Evolutionary conservation across 2,797 vertebrate genomes (phyloP).

Genomic region (Alectoris magna): DNA sequence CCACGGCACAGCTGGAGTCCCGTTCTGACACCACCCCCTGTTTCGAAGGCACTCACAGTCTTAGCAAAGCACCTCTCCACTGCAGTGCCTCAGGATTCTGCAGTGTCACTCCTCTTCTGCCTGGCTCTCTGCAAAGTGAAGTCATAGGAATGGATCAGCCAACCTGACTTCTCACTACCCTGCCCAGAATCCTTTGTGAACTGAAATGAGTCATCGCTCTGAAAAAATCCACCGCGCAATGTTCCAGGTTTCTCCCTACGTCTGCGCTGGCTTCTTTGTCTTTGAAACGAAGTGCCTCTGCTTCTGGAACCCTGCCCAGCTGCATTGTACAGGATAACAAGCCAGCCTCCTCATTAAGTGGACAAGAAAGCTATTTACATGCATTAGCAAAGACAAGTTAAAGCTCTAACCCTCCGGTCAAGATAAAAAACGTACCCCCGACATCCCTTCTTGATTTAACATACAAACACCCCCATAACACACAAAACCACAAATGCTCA

Average conservation of each 20-base stretch:
- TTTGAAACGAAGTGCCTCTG: constrained; percentile 62
- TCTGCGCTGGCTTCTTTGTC: constrained; percentile 76
- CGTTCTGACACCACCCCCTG: constrained; percentile 44
- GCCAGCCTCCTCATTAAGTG: constrained; percentile 53
- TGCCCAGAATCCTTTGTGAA: constrained; percentile 84
- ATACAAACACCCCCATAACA: neutral
- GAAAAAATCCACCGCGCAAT: constrained; percentile 73
- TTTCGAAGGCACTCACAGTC: constrained; percentile 50
- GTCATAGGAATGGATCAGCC: constrained; percentile 79
- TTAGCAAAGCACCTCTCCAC: constrained; percentile 69
- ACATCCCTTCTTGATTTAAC: neutral
- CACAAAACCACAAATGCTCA: neutral
- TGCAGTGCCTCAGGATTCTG: constrained; percentile 78
- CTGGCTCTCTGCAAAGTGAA: constrained; percentile 82
- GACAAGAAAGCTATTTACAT: constrained; percentile 64
- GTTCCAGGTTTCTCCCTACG: constrained; percentile 73
- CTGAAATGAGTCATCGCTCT: constrained; percentile 81
- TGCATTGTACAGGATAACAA: constrained; percentile 59
- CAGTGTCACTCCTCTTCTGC: constrained; percentile 77
- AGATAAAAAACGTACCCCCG: constrained; percentile 7
- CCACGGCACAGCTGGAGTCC: constrained; percentile 36
- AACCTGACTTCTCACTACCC: constrained; percentile 80
- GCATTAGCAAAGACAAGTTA: constrained; percentile 37
- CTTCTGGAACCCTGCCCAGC: constrained; percentile 61
- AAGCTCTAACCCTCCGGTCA: constrained; percentile 55